These are phyloP conservation scores for Ectemnius cavifrons DNA, from an alignment of 2,888 invertebrate genomes.

Conservation along the genomic window DNA sequence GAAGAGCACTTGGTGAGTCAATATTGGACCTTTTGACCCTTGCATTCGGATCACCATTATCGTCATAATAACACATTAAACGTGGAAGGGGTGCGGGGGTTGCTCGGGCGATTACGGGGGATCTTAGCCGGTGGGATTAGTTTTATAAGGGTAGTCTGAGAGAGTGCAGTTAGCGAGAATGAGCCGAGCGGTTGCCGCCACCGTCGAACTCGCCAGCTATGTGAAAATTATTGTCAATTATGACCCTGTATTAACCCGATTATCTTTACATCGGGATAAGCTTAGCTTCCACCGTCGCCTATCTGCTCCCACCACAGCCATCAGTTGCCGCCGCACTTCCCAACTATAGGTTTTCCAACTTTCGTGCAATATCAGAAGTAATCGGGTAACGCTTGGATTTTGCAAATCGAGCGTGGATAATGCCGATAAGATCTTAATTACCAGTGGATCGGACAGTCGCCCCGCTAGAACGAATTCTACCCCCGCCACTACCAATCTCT, in stretches of 20 bases:
- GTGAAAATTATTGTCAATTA: constrained; percentile 34
- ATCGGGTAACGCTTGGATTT: constrained; percentile 10
- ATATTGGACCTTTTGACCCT: neutral
- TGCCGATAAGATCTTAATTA: neutral
- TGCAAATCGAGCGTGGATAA: constrained; percentile 10
- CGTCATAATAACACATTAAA: constrained; percentile 25
- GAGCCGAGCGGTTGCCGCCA: neutral
- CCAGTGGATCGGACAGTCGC: neutral
- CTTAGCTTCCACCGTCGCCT: constrained; percentile 7
- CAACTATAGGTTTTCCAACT: constrained; percentile 14
- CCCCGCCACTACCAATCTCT: too few species aligned
- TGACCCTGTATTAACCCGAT: constrained; percentile 35
- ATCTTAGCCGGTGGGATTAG: constrained; percentile 33
- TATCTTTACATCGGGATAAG: constrained; percentile 31
- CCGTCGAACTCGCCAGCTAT: constrained; percentile 19
- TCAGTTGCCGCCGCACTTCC: too few species aligned
- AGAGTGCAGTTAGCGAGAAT: constrained; percentile 18
- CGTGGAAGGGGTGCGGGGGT: neutral
- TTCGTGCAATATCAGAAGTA: neutral
- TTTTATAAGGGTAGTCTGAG: constrained; percentile 36
- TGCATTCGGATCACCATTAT: constrained; percentile 25
- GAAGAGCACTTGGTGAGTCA: too few species aligned
- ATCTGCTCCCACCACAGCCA: too few species aligned
- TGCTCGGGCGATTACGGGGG: constrained; percentile 19
- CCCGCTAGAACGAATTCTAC: too few species aligned